Evolutionary conservation across 2,888 invertebrate genomes (phyloP).

Genomic region (Drosophila fulvimacula): DNA sequence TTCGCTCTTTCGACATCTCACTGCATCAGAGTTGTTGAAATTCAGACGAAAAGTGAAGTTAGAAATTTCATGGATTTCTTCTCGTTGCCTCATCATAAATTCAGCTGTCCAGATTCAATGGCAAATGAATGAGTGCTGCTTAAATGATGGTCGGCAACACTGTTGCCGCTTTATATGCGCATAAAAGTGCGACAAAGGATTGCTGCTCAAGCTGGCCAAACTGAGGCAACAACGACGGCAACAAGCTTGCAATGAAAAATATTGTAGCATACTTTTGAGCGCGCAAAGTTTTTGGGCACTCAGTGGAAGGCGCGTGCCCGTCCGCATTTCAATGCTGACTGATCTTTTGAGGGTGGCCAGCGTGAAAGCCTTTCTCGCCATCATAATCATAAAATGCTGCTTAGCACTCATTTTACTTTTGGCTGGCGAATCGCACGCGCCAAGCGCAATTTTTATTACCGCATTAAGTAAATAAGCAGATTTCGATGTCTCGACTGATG

Average conservation of each 20-base stretch:
- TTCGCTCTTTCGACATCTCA: not conserved
- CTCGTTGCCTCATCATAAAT: conserved; percentile 13
- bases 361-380: conserved; percentile 18
- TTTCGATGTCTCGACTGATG: conserved; percentile 54
- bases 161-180: conserved; percentile 35
- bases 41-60: not conserved
- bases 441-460: conserved; percentile 53
- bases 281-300: not conserved
- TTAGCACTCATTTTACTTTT: conserved; percentile 57
- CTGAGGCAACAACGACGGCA: not conserved
- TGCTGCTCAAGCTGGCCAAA: conserved; percentile 1
- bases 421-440: conserved; percentile 28
- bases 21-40: not conserved
- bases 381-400: conserved; percentile 69
- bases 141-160: conserved; percentile 11
- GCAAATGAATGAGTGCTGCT: conserved; percentile 9
- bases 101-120: conserved; percentile 4
- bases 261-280: conserved; percentile 47
- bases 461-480: conserved; percentile 51
- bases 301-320: not conserved
- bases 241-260: not conserved
- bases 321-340: conserved; percentile 8
- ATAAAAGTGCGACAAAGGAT: conserved; percentile 19
- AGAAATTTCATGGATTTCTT: not conserved
- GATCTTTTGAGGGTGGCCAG: conserved; percentile 10